Percentiles rank a stretch among this genome's conserved stretches.
Conservation (phyloP, 2,797 vertebrate genomes). For the Kryptolebias ocellatus region DNA sequence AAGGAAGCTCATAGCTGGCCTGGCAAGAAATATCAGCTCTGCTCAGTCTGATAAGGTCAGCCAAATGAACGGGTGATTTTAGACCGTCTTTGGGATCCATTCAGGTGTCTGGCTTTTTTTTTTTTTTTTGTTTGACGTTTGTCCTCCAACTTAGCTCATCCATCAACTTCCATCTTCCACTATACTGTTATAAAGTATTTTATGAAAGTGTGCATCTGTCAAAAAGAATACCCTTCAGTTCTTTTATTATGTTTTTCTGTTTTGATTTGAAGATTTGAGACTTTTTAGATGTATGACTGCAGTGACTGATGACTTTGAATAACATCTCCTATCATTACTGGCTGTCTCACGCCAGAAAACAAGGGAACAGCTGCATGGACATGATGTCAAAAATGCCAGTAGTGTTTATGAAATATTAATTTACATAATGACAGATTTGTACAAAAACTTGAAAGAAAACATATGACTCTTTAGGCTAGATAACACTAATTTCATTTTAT, state of each 20-base stretch:
- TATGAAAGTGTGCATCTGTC: conserved; percentile 10
- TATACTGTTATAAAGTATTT: conserved; percentile 13
- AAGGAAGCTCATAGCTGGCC: conserved; percentile 45
- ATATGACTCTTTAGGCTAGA: conserved; percentile 1
- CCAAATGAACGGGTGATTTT: conserved; percentile 58
- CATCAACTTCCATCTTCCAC: conserved; percentile 34
- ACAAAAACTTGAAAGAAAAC: conserved; percentile 20
- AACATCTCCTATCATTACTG: conserved; percentile 25
- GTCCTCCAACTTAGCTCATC: conserved; percentile 33
- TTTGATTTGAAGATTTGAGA: neutral
- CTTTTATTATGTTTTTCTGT: neutral
- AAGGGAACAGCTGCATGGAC: conserved; percentile 6
- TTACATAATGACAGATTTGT: conserved; percentile 12
- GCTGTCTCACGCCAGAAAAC: conserved; percentile 4
- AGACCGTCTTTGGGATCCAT: conserved; percentile 38
- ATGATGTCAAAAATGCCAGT: conserved; percentile 29
- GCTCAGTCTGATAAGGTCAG: conserved; percentile 71
- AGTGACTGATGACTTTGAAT: conserved; percentile 33
- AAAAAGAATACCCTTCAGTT: neutral
- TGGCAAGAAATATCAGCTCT: conserved; percentile 60
- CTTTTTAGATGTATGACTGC: conserved; percentile 9
- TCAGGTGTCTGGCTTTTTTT: conserved; percentile 46
- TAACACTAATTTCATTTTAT: conserved; percentile 11
- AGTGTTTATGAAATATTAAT: conserved; percentile 3
- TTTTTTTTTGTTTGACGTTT: conserved; percentile 44